phyloP scores from a whole-genome alignment of 2,113 vertebrate genomes.

The Irena cyanogastra region DNA sequence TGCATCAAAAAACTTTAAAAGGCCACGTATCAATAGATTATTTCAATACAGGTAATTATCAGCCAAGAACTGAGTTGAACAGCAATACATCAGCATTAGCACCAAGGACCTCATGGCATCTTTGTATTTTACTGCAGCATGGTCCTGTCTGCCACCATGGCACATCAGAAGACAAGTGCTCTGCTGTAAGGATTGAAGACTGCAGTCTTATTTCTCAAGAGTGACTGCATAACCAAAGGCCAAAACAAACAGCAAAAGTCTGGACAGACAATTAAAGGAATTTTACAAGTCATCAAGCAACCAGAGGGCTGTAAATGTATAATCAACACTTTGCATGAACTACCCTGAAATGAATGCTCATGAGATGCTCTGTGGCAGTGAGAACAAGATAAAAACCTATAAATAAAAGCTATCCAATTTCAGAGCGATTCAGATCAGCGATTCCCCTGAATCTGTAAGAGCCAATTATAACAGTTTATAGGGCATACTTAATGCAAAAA shows the following conservation, averaged over 20 bases:
- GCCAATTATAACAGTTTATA: conserved; percentile 45
- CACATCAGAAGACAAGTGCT: neutral
- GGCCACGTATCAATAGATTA: neutral
- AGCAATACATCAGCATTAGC: neutral
- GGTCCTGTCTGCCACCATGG: neutral
- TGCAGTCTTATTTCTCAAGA: neutral
- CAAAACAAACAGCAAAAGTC: conserved; percentile 1
- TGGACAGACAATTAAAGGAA: conserved; percentile 28
- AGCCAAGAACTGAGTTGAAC: neutral
- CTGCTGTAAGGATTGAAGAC: neutral
- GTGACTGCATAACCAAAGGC: neutral
- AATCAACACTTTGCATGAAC: conserved; percentile 1
- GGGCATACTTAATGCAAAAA: conserved; percentile 11
- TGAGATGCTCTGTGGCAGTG: conserved; percentile 19
- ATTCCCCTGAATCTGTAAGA: conserved; percentile 29
- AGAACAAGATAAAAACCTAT: conserved; percentile 35
- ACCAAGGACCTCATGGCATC: neutral
- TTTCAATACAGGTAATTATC: neutral
- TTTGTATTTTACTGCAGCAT: neutral
- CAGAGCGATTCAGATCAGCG: conserved; percentile 28
- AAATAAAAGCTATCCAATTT: conserved; percentile 57
- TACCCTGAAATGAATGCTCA: conserved; percentile 7
- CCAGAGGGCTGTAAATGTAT: conserved; percentile 3
- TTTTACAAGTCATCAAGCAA: conserved; percentile 37
- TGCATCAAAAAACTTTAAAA: neutral